Evolutionary conservation across 2,888 invertebrate species (phyloP), one percentile per base, ranked within the genome.

Genomic region (Leistus spinibarbis): DNA sequence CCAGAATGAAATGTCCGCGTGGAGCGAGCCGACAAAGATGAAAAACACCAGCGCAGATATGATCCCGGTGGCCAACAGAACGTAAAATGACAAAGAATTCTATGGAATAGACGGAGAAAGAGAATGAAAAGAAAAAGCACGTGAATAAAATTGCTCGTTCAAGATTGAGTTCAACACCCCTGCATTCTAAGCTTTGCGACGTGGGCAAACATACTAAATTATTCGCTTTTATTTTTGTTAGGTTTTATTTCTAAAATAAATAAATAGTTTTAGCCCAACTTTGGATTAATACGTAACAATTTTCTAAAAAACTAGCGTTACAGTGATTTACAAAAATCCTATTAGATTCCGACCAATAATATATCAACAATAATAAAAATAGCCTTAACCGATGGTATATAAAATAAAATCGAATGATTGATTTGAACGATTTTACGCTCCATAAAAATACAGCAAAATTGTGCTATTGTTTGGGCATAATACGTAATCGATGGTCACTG

Each of bases 41-140:
- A 87, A 86, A 79, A 86, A 86, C 65, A 83, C 79, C 73, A 86
- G 83, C 77, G 83, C 84, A 5, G 80, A 78, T 7, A 81, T 70
- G 60, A 86, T 79, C 5, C 83, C 82, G 17, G 82, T 54, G 70
- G 84, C 81, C 63, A 87, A 78, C 1, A 87, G 77, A 19, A 82
- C 77, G 24, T 85, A 83, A 76, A 86, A 84, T n/a, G 82, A 81
- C 16, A 82, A 79, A 3, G 86, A 86, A 81, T 82, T 85, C 86
- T 87, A 40, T 5, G 79, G 62, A 85, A 85, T 66, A 77, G 75
- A 71, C 66, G 67, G 62, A 60, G 60, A 60, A 13, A 60, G n/a
- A n/a, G n/a, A n/a, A n/a, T n/a, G n/a, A 40, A 40, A 40, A 10
- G 13, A 40, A 40, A 40, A 40, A 40, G 13, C 7, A 40, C 40